phyloP scores from a whole-genome alignment of 2,888 invertebrate genomes.

The Orgyia antiqua region DNA sequence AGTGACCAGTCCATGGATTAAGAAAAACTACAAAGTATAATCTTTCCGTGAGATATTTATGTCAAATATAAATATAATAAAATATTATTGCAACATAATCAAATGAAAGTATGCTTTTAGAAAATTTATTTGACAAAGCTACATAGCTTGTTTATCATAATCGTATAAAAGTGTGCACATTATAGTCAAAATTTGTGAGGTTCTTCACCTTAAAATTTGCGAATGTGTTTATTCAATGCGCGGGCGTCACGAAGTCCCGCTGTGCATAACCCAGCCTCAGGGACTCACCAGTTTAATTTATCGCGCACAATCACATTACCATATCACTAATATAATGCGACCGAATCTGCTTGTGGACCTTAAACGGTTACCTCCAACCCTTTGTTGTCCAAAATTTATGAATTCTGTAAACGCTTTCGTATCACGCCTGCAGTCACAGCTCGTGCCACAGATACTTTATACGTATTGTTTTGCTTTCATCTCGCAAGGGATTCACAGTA shows the following conservation, averaged over 20 bases:
- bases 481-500: constrained; percentile 44
- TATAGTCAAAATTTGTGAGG: constrained; percentile 58
- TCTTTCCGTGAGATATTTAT: too few relatives aligned
- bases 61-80: too few relatives aligned
- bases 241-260: constrained; percentile 60
- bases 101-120: too few relatives aligned
- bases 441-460: constrained; percentile 44
- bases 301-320: constrained; percentile 75
- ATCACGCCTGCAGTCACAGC: constrained; percentile 51
- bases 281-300: constrained; percentile 65
- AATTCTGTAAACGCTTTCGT: constrained; percentile 60
- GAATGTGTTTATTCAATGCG: constrained; percentile 38
- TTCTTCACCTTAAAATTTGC: constrained; percentile 53
- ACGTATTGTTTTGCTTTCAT: constrained; percentile 57
- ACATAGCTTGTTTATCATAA: too few relatives aligned
- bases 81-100: too few relatives aligned
- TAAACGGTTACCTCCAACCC: constrained; percentile 71
- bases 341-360: constrained; percentile 65
- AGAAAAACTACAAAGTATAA: too few relatives aligned
- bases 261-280: constrained; percentile 47
- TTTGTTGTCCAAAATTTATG: constrained; percentile 73
- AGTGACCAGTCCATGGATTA: too few relatives aligned
- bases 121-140: too few relatives aligned
- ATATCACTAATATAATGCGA: constrained; percentile 73
- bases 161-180: constrained; percentile 32